These are phyloP conservation scores for Andrena chrysosceles DNA, from an alignment of 2,888 invertebrate species.

Conservation along the genomic window DNA sequence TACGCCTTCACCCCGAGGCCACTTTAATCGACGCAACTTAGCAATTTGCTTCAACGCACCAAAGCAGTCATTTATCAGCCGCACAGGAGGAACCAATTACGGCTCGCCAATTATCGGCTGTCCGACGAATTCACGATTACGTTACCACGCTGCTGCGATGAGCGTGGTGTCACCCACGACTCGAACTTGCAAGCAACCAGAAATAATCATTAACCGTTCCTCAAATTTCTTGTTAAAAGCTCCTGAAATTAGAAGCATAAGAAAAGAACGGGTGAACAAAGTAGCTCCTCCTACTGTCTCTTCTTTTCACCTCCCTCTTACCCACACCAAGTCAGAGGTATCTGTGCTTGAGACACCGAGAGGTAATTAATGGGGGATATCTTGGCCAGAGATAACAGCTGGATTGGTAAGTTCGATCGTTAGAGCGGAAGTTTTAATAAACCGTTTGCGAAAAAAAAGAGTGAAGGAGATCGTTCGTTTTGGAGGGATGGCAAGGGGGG, in stretches of 20 bases:
- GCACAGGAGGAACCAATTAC: slow-evolving; percentile 45
- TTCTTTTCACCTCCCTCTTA: neutral
- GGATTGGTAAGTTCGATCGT: slow-evolving; percentile 69
- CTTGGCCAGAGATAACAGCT: slow-evolving; percentile 58
- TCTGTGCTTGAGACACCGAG: slow-evolving; percentile 40
- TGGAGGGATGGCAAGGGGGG: neutral
- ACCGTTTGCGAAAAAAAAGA: slow-evolving; percentile 24
- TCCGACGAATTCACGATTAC: slow-evolving; percentile 42
- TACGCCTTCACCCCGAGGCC: neutral
- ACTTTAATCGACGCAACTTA: slow-evolving; percentile 31
- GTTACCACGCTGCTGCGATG: slow-evolving; percentile 46
- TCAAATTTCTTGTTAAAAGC: neutral
- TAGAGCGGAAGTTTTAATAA: slow-evolving; percentile 71
- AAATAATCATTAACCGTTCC: neutral
- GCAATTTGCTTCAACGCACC: neutral
- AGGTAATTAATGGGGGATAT: slow-evolving; percentile 64
- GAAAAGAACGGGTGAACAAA: neutral
- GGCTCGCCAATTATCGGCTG: slow-evolving; percentile 32
- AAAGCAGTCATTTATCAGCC: slow-evolving; percentile 32
- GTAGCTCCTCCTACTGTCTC: slow-evolving; percentile 29
- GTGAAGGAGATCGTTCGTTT: neutral
- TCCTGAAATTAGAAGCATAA: neutral
- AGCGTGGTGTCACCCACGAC: neutral
- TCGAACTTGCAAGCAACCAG: neutral
- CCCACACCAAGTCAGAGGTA: neutral